A percentile compares a stretch with the other conserved stretches of the same genome.
These are phyloP conservation scores for Dicrostonyx torquatus DNA, from an alignment of 2,797 vertebrate species.

Conservation along the genomic window DNA sequence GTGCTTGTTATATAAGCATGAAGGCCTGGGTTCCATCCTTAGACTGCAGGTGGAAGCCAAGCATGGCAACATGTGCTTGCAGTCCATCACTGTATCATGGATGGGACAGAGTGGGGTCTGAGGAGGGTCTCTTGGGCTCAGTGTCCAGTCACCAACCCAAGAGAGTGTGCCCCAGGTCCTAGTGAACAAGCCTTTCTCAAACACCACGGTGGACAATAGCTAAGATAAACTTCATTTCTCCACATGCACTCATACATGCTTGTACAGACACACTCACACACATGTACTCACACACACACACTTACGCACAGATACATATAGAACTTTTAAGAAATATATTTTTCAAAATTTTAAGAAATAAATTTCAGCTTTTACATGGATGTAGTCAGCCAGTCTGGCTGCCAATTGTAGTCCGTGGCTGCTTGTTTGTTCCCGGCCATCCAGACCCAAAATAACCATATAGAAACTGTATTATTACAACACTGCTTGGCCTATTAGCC, in stretches of 20 bases:
- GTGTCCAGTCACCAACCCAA: neutral
- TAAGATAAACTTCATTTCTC: neutral
- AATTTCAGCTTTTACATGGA: too few species aligned
- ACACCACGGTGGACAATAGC: neutral
- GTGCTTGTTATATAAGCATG: neutral
- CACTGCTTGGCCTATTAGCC: too few species aligned
- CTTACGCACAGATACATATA: neutral
- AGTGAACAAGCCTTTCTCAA: neutral
- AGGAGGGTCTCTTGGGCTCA: neutral
- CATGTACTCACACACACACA: neutral
- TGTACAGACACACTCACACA: neutral
- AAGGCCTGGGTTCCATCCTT: neutral
- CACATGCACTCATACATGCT: neutral
- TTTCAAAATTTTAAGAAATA: too few species aligned
- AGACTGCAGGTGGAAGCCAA: neutral
- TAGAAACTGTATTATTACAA: too few species aligned
- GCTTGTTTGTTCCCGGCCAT: too few species aligned
- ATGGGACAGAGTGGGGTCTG: neutral
- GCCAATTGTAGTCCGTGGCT: too few species aligned
- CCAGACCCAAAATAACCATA: too few species aligned
- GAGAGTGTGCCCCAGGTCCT: neutral
- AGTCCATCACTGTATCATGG: too few species aligned
- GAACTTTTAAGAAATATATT: neutral
- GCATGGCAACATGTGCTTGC: too few species aligned
- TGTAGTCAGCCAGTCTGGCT: too few species aligned